Percentiles rank a stretch among this genome's conserved stretches.
Evolutionary conservation across 2,113 vertebrate species (phyloP).

Genomic region (Oreochromis niloticus): DNA sequence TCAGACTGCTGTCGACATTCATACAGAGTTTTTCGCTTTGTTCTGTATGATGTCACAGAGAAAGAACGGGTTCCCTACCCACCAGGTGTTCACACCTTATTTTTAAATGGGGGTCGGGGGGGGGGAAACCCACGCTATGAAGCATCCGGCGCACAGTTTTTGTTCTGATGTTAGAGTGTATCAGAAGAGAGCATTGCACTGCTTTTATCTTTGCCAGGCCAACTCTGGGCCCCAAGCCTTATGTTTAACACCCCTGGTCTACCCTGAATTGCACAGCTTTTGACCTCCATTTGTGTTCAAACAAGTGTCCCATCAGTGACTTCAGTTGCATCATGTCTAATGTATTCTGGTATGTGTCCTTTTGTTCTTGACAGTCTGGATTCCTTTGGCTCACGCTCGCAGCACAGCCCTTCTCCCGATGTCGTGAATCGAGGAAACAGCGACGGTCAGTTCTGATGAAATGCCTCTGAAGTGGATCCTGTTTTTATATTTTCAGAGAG

Average conservation of each 20-base stretch:
- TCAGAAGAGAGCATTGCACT: neutral
- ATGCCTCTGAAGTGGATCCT: neutral
- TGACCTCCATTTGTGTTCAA: neutral
- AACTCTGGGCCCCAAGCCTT: neutral
- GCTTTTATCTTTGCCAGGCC: neutral
- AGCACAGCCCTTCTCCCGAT: constrained; percentile 92
- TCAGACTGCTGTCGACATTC: neutral
- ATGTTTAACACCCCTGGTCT: neutral
- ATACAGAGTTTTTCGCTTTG: neutral
- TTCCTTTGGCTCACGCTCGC: constrained; percentile 92
- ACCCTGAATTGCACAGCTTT: neutral
- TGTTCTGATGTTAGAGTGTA: neutral
- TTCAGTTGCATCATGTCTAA: neutral
- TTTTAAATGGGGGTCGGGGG: neutral
- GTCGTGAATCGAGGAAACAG: constrained; percentile 86
- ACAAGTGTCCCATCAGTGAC: neutral
- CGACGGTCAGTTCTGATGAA: constrained; percentile 78
- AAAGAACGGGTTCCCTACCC: neutral
- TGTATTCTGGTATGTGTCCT: neutral
- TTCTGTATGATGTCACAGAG: neutral
- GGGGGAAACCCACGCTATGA: neutral
- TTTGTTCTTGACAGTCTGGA: constrained; percentile 84
- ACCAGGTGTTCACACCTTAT: neutral
- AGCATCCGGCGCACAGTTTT: neutral
- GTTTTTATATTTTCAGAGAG: neutral